These are phyloP conservation scores for Bostrychus sinensis DNA, from an alignment of 2,113 vertebrate genomes.

Conservation along the genomic window DNA sequence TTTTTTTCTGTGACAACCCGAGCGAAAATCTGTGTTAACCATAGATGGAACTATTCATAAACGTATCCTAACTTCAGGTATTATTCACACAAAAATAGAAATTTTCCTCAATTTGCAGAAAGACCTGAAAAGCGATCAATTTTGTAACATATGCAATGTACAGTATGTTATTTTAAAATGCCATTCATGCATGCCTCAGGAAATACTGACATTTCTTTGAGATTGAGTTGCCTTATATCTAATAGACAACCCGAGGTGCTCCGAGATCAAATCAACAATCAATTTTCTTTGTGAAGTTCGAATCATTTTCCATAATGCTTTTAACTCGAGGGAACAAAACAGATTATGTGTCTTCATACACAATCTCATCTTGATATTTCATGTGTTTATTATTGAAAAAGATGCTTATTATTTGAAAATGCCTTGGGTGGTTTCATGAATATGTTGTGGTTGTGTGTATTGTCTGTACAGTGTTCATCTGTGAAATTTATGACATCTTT, in stretches of 20 bases:
- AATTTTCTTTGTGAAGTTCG: slow-evolving; percentile 34
- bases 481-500: neutral
- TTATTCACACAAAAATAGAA: no score
- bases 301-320: slow-evolving; percentile 33
- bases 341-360: slow-evolving; percentile 16
- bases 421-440: slow-evolving; percentile 21
- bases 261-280: slow-evolving; percentile 53
- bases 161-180: neutral
- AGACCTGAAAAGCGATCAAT: neutral
- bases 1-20: no score
- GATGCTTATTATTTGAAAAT: slow-evolving; percentile 50
- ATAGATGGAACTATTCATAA: no score
- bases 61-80: no score
- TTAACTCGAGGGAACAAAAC: slow-evolving; percentile 37
- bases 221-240: slow-evolving; percentile 15
- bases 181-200: neutral
- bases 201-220: neutral
- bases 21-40: no score
- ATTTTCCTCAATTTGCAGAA: no score
- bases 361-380: slow-evolving; percentile 36
- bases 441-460: slow-evolving; percentile 2
- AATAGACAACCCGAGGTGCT: slow-evolving; percentile 21
- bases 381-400: slow-evolving; percentile 36
- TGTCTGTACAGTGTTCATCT: neutral
- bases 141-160: neutral